Evolutionary conservation across 2,797 vertebrate species (phyloP), one percentile per base, ranked within the genome.

Genomic region (Linurgus olivaceus): DNA sequence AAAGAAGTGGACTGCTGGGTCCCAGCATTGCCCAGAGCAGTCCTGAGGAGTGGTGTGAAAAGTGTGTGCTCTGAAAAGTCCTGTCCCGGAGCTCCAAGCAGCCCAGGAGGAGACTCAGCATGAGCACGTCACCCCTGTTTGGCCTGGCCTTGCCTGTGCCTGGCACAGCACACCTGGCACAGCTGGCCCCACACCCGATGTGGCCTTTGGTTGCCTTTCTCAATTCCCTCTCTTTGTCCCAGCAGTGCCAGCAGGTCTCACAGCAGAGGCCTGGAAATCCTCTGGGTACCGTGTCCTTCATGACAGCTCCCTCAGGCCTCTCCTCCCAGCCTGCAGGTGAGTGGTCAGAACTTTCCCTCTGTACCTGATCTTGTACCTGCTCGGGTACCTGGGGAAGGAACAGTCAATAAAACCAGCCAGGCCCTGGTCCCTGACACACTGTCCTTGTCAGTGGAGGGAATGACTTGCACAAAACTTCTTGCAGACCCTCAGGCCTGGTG

Each of bases 141-240:
- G 58, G 40, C 13, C 59, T 11, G 62, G 85, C 44, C 37, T 2
- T 12, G 18, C 6, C 48, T 5, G 19, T 3, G 33, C 79, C 28
- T 29, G 55, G 54, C 25, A 29, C 44, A 26, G 71, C 71, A 13
- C 44, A 19, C 6, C 33, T 74, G 71, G 38, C 7, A 13, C 35
- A 10, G 67, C 37, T 37, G 37, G 37, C 10, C 12, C 42, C 8
- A 6, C 59, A 23, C 10, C 38, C 11, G 12, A 4, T 0, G 5
- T 7, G 63, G 50, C 21, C 10, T 7, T 50, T 44, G 40, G 42
- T 4, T n/a, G 26, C n/a, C 66, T 74, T 29, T 74, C 33, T 8
- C 20, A 13, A 0, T 28, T 12, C 58, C 35, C n/a, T 67, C 2
- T 0, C 35, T 67, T 19, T 45, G 24, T 29, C 44, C 25, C 12